phyloP scores from a whole-genome alignment of 2,113 vertebrate genomes.

The Semicossyphus pulcher region DNA sequence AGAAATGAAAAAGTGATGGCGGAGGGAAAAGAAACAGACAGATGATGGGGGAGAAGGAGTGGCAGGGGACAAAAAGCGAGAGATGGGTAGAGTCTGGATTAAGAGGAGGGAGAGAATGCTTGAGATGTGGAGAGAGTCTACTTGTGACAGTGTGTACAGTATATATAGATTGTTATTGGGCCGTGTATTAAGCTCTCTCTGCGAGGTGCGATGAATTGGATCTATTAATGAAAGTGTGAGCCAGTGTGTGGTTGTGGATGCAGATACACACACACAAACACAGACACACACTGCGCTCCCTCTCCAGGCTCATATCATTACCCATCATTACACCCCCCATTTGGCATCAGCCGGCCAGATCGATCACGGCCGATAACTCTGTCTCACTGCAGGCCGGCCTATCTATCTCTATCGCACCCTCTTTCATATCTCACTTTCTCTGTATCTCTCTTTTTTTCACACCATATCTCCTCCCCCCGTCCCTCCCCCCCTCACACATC shows the following conservation, averaged over 20 bases:
- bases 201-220: slow-evolving; percentile 75
- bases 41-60: slow-evolving; percentile 25
- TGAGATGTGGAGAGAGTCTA: slow-evolving; percentile 16
- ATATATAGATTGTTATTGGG: slow-evolving; percentile 62
- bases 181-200: slow-evolving; percentile 68
- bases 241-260: slow-evolving; percentile 64
- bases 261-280: slow-evolving; percentile 40
- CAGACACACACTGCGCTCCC: slow-evolving; percentile 42
- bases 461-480: slow-evolving; percentile 62
- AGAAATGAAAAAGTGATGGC: slow-evolving; percentile 45
- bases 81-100: slow-evolving; percentile 21
- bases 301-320: slow-evolving; percentile 83
- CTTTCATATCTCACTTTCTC: slow-evolving; percentile 62
- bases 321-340: slow-evolving; percentile 85
- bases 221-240: slow-evolving; percentile 79
- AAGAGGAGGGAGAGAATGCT: slow-evolving; percentile 9
- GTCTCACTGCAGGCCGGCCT: slow-evolving; percentile 75
- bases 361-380: slow-evolving; percentile 81
- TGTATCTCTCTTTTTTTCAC: slow-evolving; percentile 69
- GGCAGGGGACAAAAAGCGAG: slow-evolving; percentile 14
- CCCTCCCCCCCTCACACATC: slow-evolving; percentile 59
- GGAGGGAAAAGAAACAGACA: slow-evolving; percentile 42
- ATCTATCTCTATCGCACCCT: slow-evolving; percentile 80
- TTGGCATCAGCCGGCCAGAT: slow-evolving; percentile 83
- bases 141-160: slow-evolving; percentile 50